Conservation (phyloP, 2,888 invertebrate species). For the Gymnoscelis rufifasciata region DNA sequence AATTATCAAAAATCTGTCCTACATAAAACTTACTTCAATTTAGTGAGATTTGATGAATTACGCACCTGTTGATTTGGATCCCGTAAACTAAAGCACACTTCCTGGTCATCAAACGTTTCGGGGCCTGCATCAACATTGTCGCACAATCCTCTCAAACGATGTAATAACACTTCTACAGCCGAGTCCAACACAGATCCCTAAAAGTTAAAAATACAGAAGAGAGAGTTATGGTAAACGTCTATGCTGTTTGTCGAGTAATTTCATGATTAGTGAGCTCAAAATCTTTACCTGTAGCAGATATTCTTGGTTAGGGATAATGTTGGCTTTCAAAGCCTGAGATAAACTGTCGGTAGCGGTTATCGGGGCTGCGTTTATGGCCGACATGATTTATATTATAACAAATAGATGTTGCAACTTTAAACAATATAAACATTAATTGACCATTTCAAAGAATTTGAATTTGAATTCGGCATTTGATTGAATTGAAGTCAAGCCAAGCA, state of each 20-base stretch:
- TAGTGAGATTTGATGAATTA: background rate
- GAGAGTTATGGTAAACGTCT: no score
- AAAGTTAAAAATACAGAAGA: constrained; percentile 12
- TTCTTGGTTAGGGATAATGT: constrained; percentile 95
- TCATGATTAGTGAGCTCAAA: background rate
- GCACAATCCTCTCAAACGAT: constrained; percentile 93
- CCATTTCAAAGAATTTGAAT: no score
- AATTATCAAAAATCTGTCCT: no score
- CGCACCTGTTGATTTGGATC: constrained; percentile 80
- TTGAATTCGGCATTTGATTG: no score
- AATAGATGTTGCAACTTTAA: no score
- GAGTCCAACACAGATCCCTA: constrained; percentile 95
- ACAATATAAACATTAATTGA: no score
- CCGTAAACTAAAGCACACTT: constrained; percentile 91
- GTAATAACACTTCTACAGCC: constrained; percentile 93
- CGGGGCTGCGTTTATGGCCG: constrained; percentile 63
- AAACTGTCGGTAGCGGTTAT: constrained; percentile 87
- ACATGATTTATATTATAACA: no score
- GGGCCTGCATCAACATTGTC: constrained; percentile 95
- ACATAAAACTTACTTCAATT: no score
- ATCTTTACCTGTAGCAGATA: constrained; percentile 85
- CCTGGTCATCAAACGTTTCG: constrained; percentile 95
- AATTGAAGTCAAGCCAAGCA: no score
- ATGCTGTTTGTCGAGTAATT: no score
- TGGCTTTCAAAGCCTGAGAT: constrained; percentile 87